Evolutionary conservation across 2,113 vertebrate genomes (phyloP).

Genomic region (Tychaedon coryphoeus): DNA sequence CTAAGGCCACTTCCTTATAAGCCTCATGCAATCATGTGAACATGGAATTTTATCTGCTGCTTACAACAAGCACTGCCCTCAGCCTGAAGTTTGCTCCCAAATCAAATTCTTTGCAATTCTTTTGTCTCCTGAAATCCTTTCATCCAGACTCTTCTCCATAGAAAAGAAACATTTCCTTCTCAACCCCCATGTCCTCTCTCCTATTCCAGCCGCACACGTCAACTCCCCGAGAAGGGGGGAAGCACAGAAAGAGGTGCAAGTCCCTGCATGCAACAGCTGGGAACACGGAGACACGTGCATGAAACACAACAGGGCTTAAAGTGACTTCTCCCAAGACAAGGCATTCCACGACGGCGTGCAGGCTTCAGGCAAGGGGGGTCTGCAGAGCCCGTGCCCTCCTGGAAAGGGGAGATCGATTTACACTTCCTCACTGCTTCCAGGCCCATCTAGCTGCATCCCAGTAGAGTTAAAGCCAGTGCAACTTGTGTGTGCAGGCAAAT

Average conservation of each 20-base stretch:
- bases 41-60: constrained; percentile 34
- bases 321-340: not conserved
- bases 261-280: constrained; percentile 29
- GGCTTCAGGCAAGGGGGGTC: not conserved
- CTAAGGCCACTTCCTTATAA: constrained; percentile 48
- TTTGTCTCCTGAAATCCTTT: constrained; percentile 31
- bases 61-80: constrained; percentile 16
- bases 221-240: not conserved
- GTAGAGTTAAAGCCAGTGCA: constrained; percentile 24
- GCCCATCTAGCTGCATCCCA: not conserved
- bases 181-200: not conserved
- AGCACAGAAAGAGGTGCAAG: not conserved
- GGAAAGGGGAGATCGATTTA: not conserved
- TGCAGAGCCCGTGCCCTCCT: not conserved
- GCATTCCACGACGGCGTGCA: not conserved
- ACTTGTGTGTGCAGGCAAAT: constrained; percentile 6
- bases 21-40: constrained; percentile 34
- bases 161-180: not conserved
- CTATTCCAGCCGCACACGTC: not conserved
- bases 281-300: constrained; percentile 27
- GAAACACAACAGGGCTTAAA: constrained; percentile 16
- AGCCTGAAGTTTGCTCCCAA: constrained; percentile 11
- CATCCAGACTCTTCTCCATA: not conserved
- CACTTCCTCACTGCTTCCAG: not conserved
- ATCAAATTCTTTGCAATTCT: not conserved